phyloP scores from a whole-genome alignment of 2,888 invertebrate genomes.

The Orchesella flavescens region DNA sequence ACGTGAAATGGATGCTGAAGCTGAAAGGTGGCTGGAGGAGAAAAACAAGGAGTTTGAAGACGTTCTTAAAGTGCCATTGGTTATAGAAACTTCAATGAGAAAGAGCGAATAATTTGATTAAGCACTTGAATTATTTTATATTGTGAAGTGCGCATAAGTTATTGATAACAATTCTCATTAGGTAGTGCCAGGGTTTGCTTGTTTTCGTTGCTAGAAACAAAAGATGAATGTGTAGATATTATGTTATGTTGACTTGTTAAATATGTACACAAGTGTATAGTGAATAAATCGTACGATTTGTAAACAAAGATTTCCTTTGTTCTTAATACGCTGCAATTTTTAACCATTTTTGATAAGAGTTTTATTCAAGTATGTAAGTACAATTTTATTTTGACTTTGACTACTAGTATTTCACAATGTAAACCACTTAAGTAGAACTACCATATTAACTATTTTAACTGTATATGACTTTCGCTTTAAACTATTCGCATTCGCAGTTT shows the following conservation, averaged over 20 bases:
- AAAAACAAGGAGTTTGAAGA: constrained; percentile 68
- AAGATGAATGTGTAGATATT: too few species aligned
- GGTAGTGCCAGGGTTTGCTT: too few species aligned
- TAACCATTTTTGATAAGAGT: too few species aligned
- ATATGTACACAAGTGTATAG: constrained; percentile 10
- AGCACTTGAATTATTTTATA: background rate
- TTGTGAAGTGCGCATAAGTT: too few species aligned
- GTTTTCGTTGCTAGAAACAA: background rate
- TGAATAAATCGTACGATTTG: constrained; percentile 49
- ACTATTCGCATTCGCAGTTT: constrained; percentile 12
- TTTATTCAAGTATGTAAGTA: constrained; percentile 2
- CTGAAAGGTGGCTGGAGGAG: constrained; percentile 62
- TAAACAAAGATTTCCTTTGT: background rate
- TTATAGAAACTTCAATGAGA: constrained; percentile 57
- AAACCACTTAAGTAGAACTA: constrained; percentile 1
- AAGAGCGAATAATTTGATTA: background rate
- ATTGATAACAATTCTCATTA: too few species aligned
- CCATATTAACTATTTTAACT: background rate
- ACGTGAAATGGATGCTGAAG: constrained; percentile 47
- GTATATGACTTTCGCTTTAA: background rate
- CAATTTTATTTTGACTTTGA: background rate
- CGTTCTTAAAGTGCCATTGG: constrained; percentile 57
- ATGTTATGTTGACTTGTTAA: too few species aligned
- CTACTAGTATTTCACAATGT: constrained; percentile 9
- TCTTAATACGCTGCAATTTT: too few species aligned